Conservation (phyloP, 2,888 invertebrate species). For the Aproaerema taeniolella region DNA sequence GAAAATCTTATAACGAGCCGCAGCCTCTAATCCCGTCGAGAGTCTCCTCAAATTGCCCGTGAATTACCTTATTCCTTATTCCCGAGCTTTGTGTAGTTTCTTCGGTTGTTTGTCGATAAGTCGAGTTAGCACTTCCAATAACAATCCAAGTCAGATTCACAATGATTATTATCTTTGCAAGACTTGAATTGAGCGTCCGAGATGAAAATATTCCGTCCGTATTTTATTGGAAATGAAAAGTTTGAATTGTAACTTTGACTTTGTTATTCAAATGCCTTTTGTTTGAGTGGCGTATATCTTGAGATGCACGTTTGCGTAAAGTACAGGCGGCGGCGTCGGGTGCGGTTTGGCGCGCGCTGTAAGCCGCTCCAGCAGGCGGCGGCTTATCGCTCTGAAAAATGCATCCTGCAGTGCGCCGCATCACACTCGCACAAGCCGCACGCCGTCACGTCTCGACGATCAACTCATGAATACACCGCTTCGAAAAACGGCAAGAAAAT, state of each 20-base stretch:
- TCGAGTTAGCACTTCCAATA: too few relatives aligned
- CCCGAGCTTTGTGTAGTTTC: neutral
- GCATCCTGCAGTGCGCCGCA: slow-evolving; percentile 7
- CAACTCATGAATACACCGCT: neutral
- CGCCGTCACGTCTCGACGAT: neutral
- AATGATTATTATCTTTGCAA: too few relatives aligned
- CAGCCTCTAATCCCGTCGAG: neutral
- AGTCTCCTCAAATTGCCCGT: slow-evolving; percentile 5
- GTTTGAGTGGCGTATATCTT: neutral
- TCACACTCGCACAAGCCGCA: neutral
- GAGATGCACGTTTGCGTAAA: neutral
- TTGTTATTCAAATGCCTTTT: neutral
- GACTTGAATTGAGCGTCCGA: too few relatives aligned
- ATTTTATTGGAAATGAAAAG: too few relatives aligned
- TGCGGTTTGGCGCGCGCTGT: neutral
- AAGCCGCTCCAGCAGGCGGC: neutral
- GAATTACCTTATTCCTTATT: slow-evolving; percentile 1
- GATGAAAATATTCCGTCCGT: too few relatives aligned
- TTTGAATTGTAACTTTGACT: too few relatives aligned
- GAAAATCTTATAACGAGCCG: neutral
- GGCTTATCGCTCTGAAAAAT: slow-evolving; percentile 10
- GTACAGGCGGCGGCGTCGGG: neutral
- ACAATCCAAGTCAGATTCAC: too few relatives aligned
- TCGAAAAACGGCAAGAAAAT: slow-evolving; percentile 2
- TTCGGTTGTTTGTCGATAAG: too few relatives aligned